Base-by-base conservation (phyloP, 1,140 invertebrate species). In the Aphis craccivora region DNA sequence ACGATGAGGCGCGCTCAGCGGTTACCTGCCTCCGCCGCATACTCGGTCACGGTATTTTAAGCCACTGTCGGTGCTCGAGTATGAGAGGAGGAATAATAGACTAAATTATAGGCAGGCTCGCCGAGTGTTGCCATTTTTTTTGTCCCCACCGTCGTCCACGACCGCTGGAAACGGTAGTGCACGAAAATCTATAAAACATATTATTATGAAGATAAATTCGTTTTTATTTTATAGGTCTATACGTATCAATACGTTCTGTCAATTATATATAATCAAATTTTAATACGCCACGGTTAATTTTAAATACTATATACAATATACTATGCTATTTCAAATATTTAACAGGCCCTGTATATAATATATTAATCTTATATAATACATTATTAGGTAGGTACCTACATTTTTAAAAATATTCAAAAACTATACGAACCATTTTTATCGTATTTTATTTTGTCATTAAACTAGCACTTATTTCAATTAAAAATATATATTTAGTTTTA, bases 11-110 rank as follows among this genome's bases (percentile, higher is more conserved):
- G 51, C 9, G 35, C 48, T 89, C 45, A 76, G 55, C 67, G 55
- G 60, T 91, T 91, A 81, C 90, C 90, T 92, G 76, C 43, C 60
- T 9, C 81, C 18, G 23, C 90, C 91, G 76, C 91, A 81, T 93
- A 81, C 51, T 45, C 67, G 30, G 90, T 93, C 81, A 86, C 81
- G 48, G 88, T 40, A 53, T 89, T 55, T 89, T 89, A 89, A 89
- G 23, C 35, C 48, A 23, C 43, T 25, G 88, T 87, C 48, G 30
- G 45, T 37, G 43, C 37, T 23, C 40, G 11, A 30, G 23, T n/a
- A n/a, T 67, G n/a, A 8, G 48, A 55, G 88, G 51, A 25, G 88
- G 88, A 55, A 89, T 48, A 53, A 89, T 55, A 89, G 45, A 89
- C 30, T 35, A 87, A 48, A 87, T 76, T 76, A 76, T n/a, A 51